Percentiles rank a stretch among this genome's conserved stretches.
phyloP scores from a whole-genome alignment of 2,888 invertebrate species.

The Torymus tubicola region DNA sequence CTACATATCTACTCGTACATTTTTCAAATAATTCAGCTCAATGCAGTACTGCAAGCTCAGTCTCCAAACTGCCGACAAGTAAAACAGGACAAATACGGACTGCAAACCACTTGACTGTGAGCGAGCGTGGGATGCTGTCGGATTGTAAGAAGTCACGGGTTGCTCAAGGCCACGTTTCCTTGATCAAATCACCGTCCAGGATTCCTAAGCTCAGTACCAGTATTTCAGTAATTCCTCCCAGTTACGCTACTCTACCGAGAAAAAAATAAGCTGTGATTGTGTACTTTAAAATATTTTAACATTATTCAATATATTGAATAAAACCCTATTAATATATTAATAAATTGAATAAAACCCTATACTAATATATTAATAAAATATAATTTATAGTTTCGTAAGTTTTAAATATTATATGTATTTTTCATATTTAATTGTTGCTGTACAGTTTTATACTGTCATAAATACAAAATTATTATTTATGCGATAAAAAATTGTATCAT shows the following conservation, averaged over 20 bases:
- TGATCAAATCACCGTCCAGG: slow-evolving; percentile 42
- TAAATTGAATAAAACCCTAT: too few relatives aligned
- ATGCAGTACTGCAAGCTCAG: neutral
- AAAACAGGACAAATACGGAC: neutral
- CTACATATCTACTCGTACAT: neutral
- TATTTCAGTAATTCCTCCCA: neutral
- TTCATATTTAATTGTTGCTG: too few relatives aligned
- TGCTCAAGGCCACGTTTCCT: slow-evolving; percentile 11
- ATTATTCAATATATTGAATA: too few relatives aligned
- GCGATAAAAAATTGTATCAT: too few relatives aligned
- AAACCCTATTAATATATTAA: too few relatives aligned
- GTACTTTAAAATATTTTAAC: too few relatives aligned
- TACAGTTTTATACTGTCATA: too few relatives aligned
- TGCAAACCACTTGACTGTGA: neutral
- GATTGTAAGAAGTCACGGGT: neutral
- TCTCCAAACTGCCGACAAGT: slow-evolving; percentile 13
- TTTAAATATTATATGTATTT: too few relatives aligned
- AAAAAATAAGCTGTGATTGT: slow-evolving; percentile 20
- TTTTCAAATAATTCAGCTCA: slow-evolving; percentile 13
- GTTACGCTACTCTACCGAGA: slow-evolving; percentile 7
- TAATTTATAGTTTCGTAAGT: too few relatives aligned
- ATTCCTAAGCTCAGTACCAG: neutral
- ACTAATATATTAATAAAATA: too few relatives aligned
- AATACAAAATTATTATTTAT: too few relatives aligned
- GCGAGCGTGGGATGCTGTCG: neutral